phyloP scores from a whole-genome alignment of 2,113 vertebrate genomes.

The Narcine bancroftii region DNA sequence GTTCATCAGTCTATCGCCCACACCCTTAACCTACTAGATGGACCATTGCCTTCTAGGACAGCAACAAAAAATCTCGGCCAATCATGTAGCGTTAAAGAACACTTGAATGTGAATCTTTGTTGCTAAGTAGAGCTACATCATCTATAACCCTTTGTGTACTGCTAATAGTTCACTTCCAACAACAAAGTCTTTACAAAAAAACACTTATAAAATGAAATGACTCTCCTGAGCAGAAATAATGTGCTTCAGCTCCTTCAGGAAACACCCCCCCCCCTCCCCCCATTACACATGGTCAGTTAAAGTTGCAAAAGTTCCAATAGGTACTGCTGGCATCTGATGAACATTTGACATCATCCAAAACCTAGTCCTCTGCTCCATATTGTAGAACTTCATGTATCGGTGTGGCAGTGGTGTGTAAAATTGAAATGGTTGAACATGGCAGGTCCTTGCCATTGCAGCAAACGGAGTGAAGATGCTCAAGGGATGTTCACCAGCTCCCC shows the following conservation, averaged over 20 bases:
- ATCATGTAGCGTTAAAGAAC: background rate
- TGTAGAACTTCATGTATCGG: background rate
- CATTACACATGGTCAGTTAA: background rate
- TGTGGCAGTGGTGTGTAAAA: too few species aligned
- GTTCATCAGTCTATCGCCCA: too few species aligned
- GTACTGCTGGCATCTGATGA: background rate
- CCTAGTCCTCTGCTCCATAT: background rate
- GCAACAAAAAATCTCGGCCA: background rate
- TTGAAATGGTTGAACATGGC: too few species aligned
- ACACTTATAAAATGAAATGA: background rate
- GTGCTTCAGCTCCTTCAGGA: background rate
- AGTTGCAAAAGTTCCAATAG: background rate
- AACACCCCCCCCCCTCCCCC: too few species aligned
- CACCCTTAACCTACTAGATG: too few species aligned
- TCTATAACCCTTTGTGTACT: background rate
- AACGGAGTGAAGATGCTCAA: too few species aligned
- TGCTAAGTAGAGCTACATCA: background rate
- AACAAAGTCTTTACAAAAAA: conserved; percentile 3
- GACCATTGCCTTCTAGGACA: too few species aligned
- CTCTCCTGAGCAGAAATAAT: background rate
- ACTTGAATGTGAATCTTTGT: background rate
- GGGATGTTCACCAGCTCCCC: too few species aligned
- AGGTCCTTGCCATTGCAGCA: too few species aligned
- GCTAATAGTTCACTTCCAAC: background rate
- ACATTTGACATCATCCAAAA: background rate